These are phyloP conservation scores for Ips typographus DNA, from an alignment of 1,140 invertebrate species.

Conservation along the genomic window DNA sequence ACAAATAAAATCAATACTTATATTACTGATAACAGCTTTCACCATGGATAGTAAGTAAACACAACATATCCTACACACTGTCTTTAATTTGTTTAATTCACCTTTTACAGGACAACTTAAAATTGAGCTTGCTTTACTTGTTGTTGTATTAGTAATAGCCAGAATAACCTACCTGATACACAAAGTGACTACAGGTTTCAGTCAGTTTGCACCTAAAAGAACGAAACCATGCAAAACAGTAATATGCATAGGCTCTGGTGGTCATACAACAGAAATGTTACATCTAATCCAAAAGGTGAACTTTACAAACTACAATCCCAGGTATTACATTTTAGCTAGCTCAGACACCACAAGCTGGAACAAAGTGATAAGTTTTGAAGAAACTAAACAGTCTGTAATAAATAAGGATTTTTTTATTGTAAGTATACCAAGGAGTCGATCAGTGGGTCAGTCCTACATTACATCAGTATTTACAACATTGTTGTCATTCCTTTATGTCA, in stretches of 20 bases:
- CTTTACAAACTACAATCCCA: conserved; percentile 62
- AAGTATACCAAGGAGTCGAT: conserved; percentile 78
- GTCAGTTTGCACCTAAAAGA: conserved; percentile 38
- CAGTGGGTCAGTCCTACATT: conserved; percentile 84
- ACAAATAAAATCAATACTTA: too few species aligned
- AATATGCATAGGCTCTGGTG: conserved; percentile 55
- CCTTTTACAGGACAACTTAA: conserved; percentile 40
- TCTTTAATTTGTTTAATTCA: background rate
- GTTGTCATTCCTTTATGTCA: conserved; percentile 64
- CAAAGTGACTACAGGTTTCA: conserved; percentile 48
- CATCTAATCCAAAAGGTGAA: conserved; percentile 65
- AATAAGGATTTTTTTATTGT: conserved; percentile 57
- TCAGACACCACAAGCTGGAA: conserved; percentile 73
- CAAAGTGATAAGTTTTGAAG: conserved; percentile 64
- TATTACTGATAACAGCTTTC: too few species aligned
- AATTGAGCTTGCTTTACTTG: conserved; percentile 43
- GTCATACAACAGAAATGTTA: conserved; percentile 90
- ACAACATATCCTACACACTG: background rate
- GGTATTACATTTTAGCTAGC: conserved; percentile 77
- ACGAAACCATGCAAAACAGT: conserved; percentile 43
- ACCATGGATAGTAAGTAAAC: background rate
- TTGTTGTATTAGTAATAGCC: conserved; percentile 41
- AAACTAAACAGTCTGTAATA: conserved; percentile 39
- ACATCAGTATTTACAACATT: conserved; percentile 78
- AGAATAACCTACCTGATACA: conserved; percentile 47